Evolutionary conservation across 2,113 vertebrate genomes (phyloP).

Genomic region (Aphelocoma coerulescens): DNA sequence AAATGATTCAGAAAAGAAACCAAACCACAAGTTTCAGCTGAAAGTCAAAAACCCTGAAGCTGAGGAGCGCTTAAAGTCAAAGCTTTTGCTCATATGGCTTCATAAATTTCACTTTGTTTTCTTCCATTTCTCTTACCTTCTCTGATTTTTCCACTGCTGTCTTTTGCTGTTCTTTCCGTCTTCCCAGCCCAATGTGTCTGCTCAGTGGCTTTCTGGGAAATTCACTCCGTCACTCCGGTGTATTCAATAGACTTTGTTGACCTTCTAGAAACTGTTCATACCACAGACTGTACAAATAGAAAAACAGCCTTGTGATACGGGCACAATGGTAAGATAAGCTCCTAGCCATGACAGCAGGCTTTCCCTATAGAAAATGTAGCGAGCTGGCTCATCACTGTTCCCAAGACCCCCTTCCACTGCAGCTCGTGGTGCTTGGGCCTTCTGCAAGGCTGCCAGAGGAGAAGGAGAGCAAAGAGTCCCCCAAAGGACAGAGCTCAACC

Average conservation of each 20-base stretch:
- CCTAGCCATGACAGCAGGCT: background rate
- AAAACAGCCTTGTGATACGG: background rate
- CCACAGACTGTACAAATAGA: background rate
- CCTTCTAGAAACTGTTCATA: background rate
- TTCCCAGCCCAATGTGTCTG: background rate
- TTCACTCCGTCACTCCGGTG: background rate
- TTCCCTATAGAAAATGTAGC: background rate
- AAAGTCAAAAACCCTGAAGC: background rate
- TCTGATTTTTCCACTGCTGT: background rate
- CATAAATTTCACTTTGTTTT: background rate
- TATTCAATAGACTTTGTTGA: background rate
- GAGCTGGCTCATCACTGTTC: background rate
- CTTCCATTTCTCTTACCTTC: conserved; percentile 22
- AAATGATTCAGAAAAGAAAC: background rate
- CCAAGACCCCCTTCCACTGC: background rate
- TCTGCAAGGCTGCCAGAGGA: background rate
- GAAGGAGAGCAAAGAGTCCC: background rate
- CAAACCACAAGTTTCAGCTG: background rate
- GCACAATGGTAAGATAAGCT: background rate
- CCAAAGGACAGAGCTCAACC: background rate
- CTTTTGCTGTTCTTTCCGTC: rapidly evolving
- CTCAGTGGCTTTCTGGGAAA: background rate
- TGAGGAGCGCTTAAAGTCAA: background rate
- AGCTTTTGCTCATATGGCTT: background rate
- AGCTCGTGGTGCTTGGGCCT: rapidly evolving